Evolutionary conservation across 1,140 invertebrate species (phyloP).

Genomic region (Calosoma granatense): DNA sequence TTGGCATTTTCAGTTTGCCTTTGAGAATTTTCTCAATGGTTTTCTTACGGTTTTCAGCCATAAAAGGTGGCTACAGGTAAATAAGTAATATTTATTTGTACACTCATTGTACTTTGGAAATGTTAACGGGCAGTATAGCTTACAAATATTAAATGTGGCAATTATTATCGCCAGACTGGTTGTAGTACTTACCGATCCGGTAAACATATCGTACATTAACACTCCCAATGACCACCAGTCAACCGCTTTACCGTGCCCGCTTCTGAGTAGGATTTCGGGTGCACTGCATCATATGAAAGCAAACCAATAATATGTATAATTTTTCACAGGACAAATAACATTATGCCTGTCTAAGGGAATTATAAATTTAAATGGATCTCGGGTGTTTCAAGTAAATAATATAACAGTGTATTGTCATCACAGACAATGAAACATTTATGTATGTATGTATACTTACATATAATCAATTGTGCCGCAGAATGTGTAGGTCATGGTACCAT

Average conservation of each 20-base stretch:
- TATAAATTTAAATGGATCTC: too few species aligned
- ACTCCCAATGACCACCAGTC: constrained; percentile 99
- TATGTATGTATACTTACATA: constrained; percentile 63
- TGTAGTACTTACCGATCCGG: constrained; percentile 70
- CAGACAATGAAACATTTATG: too few species aligned
- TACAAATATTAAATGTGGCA: too few species aligned
- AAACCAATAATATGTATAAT: constrained; percentile 8
- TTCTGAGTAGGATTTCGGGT: constrained; percentile 92
- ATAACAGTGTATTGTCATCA: too few species aligned
- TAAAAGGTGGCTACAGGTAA: constrained; percentile 83
- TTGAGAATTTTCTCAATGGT: constrained; percentile 98
- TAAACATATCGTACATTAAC: constrained; percentile 98
- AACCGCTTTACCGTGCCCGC: constrained; percentile 96
- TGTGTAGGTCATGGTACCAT: constrained; percentile 92
- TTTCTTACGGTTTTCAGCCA: constrained; percentile 91
- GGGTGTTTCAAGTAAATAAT: too few species aligned
- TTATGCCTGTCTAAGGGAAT: background rate
- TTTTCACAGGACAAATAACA: constrained; percentile 4
- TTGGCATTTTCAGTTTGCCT: constrained; percentile 87
- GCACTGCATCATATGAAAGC: constrained; percentile 54
- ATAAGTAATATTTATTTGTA: too few species aligned
- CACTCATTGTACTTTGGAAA: too few species aligned
- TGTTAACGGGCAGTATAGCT: too few species aligned
- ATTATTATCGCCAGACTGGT: background rate
- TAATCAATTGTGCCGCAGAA: constrained; percentile 99